Evolutionary conservation across 2,113 vertebrate genomes (phyloP), one percentile per base, ranked within the genome.

Genomic region (Microcebus ravelobensis): DNA sequence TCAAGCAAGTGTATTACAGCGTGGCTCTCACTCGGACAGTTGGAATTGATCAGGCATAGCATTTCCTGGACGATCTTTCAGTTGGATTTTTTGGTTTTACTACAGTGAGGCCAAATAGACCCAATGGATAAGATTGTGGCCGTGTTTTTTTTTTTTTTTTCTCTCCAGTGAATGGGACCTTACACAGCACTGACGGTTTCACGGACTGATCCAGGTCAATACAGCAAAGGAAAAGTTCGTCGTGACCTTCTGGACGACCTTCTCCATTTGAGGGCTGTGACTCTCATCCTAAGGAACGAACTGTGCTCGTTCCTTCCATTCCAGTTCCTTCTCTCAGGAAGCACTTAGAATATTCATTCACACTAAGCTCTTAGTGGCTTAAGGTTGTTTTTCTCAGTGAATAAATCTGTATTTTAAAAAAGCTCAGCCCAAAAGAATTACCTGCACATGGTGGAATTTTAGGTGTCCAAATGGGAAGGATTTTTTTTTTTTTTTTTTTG

Each of bases 1-100:
- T 84, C 84, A 71, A 71, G 55, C 57, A 86, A 52, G 27, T 85
- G 91, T 73, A 79, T 93, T 87, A 74, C 39, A 65, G 23, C 87
- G 65, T 45, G 76, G 14, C 7, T 71, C 48, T 91, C 39, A 71
- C 39, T 88, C 91, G 52, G 34, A 8, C n/a, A 70, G 52, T 39
- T 95, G 68, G 31, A 82, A 79, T 2, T 77, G n/a, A 79, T 52
- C 94, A 93, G 36, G 20, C 8, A 13, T 31, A 96, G 31, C 13
- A 57, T 81, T 96, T 91, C 84, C 14, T 85, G 23, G 81, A 48
- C 10, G 71, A 1, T 71, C 36, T 90, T 73, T 92, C 31, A 70
- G 14, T 6, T 80, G 50, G 90, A 63, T 52, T 80, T 97, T 59
- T 94, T 70, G 23, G 52, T 42, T 76, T 67, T 82, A 52, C 65